phyloP scores from a whole-genome alignment of 1,140 invertebrate species.

The Drosophila quadrilineata region DNA sequence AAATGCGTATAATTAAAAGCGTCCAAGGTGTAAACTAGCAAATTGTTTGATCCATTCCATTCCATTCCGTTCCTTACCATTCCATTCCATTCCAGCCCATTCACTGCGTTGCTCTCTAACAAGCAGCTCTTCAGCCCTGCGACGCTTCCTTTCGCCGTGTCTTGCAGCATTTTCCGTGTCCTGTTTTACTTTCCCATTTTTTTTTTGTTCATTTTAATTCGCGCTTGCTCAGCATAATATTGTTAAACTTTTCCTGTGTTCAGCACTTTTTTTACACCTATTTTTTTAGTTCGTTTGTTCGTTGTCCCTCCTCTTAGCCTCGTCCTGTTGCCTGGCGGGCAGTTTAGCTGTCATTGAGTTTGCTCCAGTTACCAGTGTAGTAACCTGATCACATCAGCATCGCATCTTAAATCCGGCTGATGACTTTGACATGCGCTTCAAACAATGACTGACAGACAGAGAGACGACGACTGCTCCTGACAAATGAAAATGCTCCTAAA shows the following conservation, averaged over 20 bases:
- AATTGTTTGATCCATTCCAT: slow-evolving; percentile 79
- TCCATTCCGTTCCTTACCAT: slow-evolving; percentile 45
- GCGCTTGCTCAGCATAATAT: slow-evolving; percentile 66
- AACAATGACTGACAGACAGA: no score
- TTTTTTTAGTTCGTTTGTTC: slow-evolving; percentile 24
- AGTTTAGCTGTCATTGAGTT: slow-evolving; percentile 41
- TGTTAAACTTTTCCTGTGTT: slow-evolving; percentile 67
- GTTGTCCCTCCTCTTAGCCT: slow-evolving; percentile 14
- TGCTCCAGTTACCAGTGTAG: slow-evolving; percentile 43
- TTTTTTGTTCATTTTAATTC: slow-evolving; percentile 25
- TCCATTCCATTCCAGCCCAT: no score
- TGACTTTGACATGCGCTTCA: slow-evolving; percentile 19
- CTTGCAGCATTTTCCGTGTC: slow-evolving; percentile 12
- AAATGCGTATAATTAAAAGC: slow-evolving; percentile 78
- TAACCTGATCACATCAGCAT: slow-evolving; percentile 29
- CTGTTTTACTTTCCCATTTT: slow-evolving; percentile 30
- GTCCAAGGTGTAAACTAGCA: slow-evolving; percentile 78
- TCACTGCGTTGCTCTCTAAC: no score
- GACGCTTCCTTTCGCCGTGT: neutral
- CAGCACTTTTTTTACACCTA: slow-evolving; percentile 56
- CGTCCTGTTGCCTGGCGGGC: slow-evolving; percentile 40
- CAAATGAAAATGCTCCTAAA: no score
- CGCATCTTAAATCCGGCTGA: slow-evolving; percentile 15
- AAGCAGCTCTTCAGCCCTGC: neutral
- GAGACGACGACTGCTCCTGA: no score